These are phyloP conservation scores for Popillia japonica DNA, from an alignment of 1,140 invertebrate species.

Conservation along the genomic window DNA sequence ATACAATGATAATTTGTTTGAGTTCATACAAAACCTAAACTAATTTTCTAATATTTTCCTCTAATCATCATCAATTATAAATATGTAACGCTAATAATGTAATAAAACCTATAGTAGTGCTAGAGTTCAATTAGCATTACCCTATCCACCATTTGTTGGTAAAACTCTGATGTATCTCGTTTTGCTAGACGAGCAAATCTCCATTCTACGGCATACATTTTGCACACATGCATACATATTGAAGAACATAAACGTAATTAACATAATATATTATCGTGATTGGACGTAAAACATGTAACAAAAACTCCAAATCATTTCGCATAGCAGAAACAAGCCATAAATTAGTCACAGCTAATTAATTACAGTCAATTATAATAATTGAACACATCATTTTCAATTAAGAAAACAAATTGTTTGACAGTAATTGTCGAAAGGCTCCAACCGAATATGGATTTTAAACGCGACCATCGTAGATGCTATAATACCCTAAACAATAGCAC, in stretches of 20 bases:
- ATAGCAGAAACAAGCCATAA: slow-evolving; percentile 46
- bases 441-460: slow-evolving; percentile 45
- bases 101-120: too few relatives aligned
- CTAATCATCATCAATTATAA: too few relatives aligned
- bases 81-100: too few relatives aligned
- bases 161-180: too few relatives aligned
- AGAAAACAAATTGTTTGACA: slow-evolving; percentile 57
- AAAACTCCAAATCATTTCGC: slow-evolving; percentile 36
- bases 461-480: slow-evolving; percentile 42
- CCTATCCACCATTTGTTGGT: too few relatives aligned
- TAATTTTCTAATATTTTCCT: too few relatives aligned
- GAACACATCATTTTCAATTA: slow-evolving; percentile 61
- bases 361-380: slow-evolving; percentile 59
- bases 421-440: slow-evolving; percentile 48
- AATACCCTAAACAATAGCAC: slow-evolving; percentile 41
- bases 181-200: too few relatives aligned
- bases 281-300: slow-evolving; percentile 38
- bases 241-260: slow-evolving; percentile 23
- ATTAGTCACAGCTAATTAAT: slow-evolving; percentile 59
- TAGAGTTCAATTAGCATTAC: too few relatives aligned
- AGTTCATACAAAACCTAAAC: too few relatives aligned
- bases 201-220: too few relatives aligned
- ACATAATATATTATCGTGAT: slow-evolving; percentile 37
- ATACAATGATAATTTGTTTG: too few relatives aligned
- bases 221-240: neutral